A percentile compares a stretch with the other conserved stretches of the same genome.
Conservation (phyloP, 2,888 invertebrate species). For the Seira ritae region DNA sequence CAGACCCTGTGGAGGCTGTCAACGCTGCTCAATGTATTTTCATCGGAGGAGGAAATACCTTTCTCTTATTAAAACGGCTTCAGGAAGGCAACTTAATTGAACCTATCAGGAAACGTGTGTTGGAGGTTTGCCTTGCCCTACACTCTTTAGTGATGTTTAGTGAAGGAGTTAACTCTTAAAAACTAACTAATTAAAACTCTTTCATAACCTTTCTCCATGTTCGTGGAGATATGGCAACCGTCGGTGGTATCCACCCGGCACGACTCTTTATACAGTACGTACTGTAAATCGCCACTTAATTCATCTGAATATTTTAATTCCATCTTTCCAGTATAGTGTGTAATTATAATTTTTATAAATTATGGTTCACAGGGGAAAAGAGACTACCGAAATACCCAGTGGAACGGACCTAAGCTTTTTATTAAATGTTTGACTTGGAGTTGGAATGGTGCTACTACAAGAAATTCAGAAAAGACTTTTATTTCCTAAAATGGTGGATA, state of each 20-base stretch:
- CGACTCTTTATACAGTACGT: constrained; percentile 82
- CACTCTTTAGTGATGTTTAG: too few species aligned
- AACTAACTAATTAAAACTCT: too few species aligned
- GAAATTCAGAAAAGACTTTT: too few species aligned
- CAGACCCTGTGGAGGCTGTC: constrained; percentile 80
- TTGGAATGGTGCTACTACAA: not conserved
- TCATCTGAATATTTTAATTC: not conserved
- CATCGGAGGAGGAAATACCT: constrained; percentile 89
- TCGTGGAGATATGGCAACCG: constrained; percentile 78
- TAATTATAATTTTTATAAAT: not conserved
- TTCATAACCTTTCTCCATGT: constrained; percentile 81
- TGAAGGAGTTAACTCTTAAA: too few species aligned
- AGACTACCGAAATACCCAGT: constrained; percentile 78
- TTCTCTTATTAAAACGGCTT: constrained; percentile 83
- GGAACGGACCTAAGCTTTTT: constrained; percentile 82
- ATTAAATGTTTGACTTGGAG: constrained; percentile 73
- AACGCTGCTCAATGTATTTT: constrained; percentile 83
- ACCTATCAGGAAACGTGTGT: constrained; percentile 81
- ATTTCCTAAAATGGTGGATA: too few species aligned
- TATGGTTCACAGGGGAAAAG: constrained; percentile 78
- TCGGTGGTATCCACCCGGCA: constrained; percentile 82
- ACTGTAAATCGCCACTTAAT: too few species aligned
- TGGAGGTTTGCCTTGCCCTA: constrained; percentile 76
- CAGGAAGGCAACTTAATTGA: constrained; percentile 83
- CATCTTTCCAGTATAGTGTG: not conserved